Evolutionary conservation across 2,888 invertebrate species (phyloP).

Genomic region (Aporophyla lueneburgensis): DNA sequence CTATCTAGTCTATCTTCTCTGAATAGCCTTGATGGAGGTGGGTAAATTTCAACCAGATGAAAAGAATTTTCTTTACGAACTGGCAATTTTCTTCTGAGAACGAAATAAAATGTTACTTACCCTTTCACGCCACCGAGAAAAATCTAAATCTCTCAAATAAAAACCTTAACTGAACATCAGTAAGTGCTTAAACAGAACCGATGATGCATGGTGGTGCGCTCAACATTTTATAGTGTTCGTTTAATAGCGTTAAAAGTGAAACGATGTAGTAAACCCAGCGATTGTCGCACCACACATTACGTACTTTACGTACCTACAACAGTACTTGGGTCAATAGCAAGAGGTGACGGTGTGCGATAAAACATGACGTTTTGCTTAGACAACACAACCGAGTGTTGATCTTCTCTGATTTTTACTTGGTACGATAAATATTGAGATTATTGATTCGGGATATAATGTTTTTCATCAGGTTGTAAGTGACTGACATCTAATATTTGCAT

Average conservation of each 20-base stretch:
- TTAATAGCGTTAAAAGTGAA: slow-evolving; percentile 83
- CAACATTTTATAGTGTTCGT: slow-evolving; percentile 79
- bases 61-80: too few relatives aligned
- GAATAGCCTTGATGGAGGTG: neutral
- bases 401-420: slow-evolving; percentile 13
- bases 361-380: slow-evolving; percentile 56
- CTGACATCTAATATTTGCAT: neutral
- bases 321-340: slow-evolving; percentile 69
- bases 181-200: slow-evolving; percentile 70
- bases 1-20: neutral
- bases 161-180: slow-evolving; percentile 56
- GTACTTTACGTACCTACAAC: slow-evolving; percentile 64
- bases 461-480: neutral
- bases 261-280: slow-evolving; percentile 81
- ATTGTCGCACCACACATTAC: slow-evolving; percentile 79
- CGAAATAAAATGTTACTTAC: slow-evolving; percentile 1
- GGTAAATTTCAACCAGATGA: neutral
- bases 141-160: slow-evolving; percentile 46
- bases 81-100: neutral
- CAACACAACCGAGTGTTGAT: slow-evolving; percentile 30
- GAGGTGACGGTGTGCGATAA: slow-evolving; percentile 66
- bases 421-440: neutral
- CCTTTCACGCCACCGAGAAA: neutral
- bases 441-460: neutral
- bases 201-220: slow-evolving; percentile 76